Evolutionary conservation across 2,888 invertebrate species (phyloP).

Genomic region (Chaitophorus viminalis): DNA sequence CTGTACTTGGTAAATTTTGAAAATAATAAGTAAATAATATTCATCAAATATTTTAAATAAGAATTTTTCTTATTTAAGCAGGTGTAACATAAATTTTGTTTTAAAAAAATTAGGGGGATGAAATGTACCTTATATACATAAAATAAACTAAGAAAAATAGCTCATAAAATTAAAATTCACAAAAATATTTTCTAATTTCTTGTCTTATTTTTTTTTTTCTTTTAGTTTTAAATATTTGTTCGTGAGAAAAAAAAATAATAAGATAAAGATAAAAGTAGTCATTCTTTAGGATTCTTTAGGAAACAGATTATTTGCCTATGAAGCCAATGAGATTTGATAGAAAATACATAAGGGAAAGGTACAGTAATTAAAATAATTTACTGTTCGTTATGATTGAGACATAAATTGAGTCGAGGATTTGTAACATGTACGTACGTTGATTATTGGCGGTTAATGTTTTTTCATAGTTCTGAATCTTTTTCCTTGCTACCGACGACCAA

Average conservation of each 20-base stretch:
- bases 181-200: not conserved
- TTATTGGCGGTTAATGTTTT: constrained; percentile 32
- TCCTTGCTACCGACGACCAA: constrained; percentile 78
- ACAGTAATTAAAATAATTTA: constrained; percentile 45
- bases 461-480: not conserved
- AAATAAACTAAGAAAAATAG: constrained; percentile 27
- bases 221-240: constrained; percentile 38
- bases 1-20: constrained; percentile 15
- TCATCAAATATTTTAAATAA: not conserved
- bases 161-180: constrained; percentile 44
- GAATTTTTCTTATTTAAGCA: constrained; percentile 19
- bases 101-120: constrained; percentile 24
- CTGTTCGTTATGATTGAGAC: too few species aligned
- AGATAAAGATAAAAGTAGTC: constrained; percentile 43
- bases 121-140: constrained; percentile 45
- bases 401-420: constrained; percentile 24
- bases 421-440: constrained; percentile 9
- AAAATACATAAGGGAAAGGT: not conserved
- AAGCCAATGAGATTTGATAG: constrained; percentile 10
- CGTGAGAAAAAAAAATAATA: constrained; percentile 41
- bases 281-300: constrained; percentile 27
- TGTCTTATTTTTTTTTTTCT: not conserved
- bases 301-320: constrained; percentile 2
- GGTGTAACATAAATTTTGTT: constrained; percentile 7
- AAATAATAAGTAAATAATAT: constrained; percentile 17